These are phyloP conservation scores for Chaitophorus viminalis DNA, from an alignment of 2,888 invertebrate species.

Conservation along the genomic window DNA sequence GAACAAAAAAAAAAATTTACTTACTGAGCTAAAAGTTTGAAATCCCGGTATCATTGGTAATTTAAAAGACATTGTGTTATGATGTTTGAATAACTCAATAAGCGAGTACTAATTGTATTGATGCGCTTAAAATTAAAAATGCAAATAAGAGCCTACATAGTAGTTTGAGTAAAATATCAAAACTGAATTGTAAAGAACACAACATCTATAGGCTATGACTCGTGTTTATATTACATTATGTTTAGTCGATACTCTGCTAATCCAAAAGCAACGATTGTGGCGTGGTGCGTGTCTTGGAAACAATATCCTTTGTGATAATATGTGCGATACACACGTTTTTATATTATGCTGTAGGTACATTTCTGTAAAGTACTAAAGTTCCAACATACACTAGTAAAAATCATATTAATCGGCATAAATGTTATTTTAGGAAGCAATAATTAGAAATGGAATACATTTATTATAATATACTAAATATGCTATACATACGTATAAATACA, in stretches of 20 bases:
- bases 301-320: neutral
- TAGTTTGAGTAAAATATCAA: neutral
- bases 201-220: neutral
- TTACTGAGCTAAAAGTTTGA: slow-evolving; percentile 27
- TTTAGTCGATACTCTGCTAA: slow-evolving; percentile 31
- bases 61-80: slow-evolving; percentile 7
- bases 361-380: neutral
- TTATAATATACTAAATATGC: too few species aligned
- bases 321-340: neutral
- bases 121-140: neutral
- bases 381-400: neutral
- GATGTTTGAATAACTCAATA: neutral
- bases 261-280: neutral
- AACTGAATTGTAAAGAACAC: neutral
- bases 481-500: too few species aligned
- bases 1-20: neutral
- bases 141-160: neutral
- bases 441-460: too few species aligned
- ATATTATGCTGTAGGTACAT: neutral
- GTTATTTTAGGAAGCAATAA: too few species aligned
- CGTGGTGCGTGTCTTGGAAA: slow-evolving; percentile 11
- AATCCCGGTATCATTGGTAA: slow-evolving; percentile 52
- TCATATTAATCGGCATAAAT: neutral
- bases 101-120: neutral
- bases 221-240: neutral